Evolutionary conservation across 2,888 invertebrate species (phyloP).

Genomic region (Ischnus inquisitorius): DNA sequence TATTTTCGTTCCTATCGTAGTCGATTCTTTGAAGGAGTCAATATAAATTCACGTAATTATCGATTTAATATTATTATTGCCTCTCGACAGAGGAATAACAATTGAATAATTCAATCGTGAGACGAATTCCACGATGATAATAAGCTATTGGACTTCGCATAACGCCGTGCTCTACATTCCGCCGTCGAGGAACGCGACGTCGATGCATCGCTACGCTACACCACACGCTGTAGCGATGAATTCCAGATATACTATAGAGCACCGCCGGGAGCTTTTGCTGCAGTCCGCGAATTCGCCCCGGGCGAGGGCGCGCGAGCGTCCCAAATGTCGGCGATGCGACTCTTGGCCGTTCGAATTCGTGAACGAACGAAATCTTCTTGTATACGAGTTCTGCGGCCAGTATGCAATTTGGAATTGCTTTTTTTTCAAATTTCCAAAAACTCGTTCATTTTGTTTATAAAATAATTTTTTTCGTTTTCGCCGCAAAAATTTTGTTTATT

Average conservation of each 20-base stretch:
- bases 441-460: no score
- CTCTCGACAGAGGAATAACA: constrained; percentile 50
- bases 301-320: not conserved
- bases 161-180: constrained; percentile 51
- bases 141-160: constrained; percentile 41
- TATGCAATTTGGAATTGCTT: no score
- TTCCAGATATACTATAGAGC: constrained; percentile 17
- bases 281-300: not conserved
- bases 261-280: not conserved
- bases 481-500: no score
- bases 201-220: constrained; percentile 20
- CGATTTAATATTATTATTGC: no score
- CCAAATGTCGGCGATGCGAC: constrained; percentile 12
- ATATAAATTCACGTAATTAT: no score
- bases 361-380: constrained; percentile 13
- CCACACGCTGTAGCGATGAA: constrained; percentile 13
- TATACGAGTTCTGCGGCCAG: not conserved
- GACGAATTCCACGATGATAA: constrained; percentile 16
- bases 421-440: no score
- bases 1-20: no score
- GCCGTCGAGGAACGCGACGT: constrained; percentile 41
- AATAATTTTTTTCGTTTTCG: no score
- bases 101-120: constrained; percentile 56
- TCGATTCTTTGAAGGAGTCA: no score
- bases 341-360: constrained; percentile 12